Conservation (phyloP, 2,888 invertebrate species). For the Gisinianus flammeolus region DNA sequence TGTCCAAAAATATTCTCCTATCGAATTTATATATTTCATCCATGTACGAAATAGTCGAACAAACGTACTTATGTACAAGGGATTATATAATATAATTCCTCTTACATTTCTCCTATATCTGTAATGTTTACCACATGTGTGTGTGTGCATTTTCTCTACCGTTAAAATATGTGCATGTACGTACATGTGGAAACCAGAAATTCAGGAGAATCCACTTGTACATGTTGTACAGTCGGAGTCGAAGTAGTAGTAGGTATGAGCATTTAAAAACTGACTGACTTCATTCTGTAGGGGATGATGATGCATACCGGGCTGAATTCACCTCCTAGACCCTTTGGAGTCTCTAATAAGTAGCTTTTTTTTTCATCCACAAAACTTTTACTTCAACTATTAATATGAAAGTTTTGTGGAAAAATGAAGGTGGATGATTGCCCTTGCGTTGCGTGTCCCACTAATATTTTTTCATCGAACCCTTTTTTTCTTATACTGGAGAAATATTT, state of each 20-base stretch:
- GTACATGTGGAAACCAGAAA: not conserved
- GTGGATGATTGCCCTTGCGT: conserved; percentile 26
- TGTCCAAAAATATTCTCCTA: conserved; percentile 28
- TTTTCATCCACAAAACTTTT: not conserved
- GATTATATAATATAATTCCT: not conserved
- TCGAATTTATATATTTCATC: conserved; percentile 1
- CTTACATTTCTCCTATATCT: not conserved
- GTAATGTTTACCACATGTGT: not conserved
- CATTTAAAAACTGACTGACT: too few species aligned
- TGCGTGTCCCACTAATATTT: conserved; percentile 36
- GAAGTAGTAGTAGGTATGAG: not conserved
- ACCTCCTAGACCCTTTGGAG: conserved; percentile 37
- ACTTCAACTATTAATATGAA: conserved; percentile 34
- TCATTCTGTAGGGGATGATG: not conserved
- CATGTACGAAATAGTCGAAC: not conserved
- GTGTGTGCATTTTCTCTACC: not conserved
- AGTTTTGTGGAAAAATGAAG: conserved; percentile 21
- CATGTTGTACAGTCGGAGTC: not conserved
- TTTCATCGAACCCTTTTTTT: conserved; percentile 19
- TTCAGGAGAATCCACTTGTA: not conserved
- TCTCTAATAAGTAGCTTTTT: conserved; percentile 28
- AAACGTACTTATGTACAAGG: not conserved
- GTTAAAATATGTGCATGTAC: not conserved
- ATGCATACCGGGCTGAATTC: not conserved
- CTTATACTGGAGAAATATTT: conserved; percentile 24